Base-by-base conservation (phyloP, 2,113 vertebrate genomes). In the Oreochromis tanganicae region DNA sequence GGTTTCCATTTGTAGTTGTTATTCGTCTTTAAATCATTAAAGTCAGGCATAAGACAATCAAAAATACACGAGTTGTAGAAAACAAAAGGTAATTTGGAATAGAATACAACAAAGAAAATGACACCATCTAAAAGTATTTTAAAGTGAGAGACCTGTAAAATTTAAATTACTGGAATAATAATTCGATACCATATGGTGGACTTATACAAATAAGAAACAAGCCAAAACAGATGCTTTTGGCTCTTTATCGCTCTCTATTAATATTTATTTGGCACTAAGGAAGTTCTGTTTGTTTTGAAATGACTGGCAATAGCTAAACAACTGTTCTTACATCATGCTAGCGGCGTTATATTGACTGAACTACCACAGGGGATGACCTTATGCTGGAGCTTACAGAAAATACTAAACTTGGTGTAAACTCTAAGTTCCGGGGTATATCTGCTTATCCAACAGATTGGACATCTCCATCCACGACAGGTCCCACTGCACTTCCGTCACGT, bases 381-480 rank as follows among this genome's bases (percentile, higher is more conserved):
- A 29, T 50, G 16, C 27, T 8, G 71, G 27, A 50, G 71, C 0
- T 32, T 50, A 32, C 43, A 78, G 43, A 78, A 78, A 1, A 78
- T 32, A n/a, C 27, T 78, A 52, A 52, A 13, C 6, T 78, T 19
- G 6, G 16, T 13, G 6, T n/a, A 52, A 52, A 1, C 43, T 63
- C 46, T 83, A 92, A 17, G 88, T 85, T 55, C 66, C 79, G 0
- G 88, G 87, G 43, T 84, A 86, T 17, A 75, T 43, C 4, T 85
- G 81, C 36, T 90, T 91, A 73, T 94, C 93, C 80, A 96, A 19
- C 80, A 96, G 92, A 57, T 14, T 93, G 82, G 93, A 91, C 95
- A 96, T 96, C 91, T 97, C 96, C 94, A 96, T 95, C 96, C 96
- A 97, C 52, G 95, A 95, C 71, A 96, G 86, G 84, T 96, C 95